Evolutionary conservation across 2,888 invertebrate genomes (phyloP), one percentile per base, ranked within the genome.

Genomic region (Plemyria rubiginata): DNA sequence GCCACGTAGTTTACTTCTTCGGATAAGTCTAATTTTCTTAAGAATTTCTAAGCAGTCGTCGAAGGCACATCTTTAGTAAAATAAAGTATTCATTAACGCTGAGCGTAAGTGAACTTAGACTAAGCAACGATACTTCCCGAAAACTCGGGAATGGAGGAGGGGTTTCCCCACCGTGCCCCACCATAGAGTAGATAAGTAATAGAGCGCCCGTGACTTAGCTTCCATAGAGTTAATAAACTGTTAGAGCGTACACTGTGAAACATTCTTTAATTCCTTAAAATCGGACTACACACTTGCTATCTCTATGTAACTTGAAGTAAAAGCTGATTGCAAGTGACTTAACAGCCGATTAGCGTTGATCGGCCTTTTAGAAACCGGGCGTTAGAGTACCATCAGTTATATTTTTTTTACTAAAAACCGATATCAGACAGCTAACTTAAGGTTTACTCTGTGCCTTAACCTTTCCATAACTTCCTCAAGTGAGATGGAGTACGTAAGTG

Each of bases 91-190:
- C 90, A 90, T 90, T 87, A 90, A 86, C 81, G 81, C 73, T 81
- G 81, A 86, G 78, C 83, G 82, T 81, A 82, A 82, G 80, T 90
- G 90, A 90, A 90, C 85, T 87, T 88, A 86, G 85, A 89, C 90
- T 87, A 88, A 88, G 84, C 88, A 88, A 84, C 86, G 89, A 88
- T 91, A 92, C 90, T 91, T 87, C 86, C 80, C 84, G 87, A 83
- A 85, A 87, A 87, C 88, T 90, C 81, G 88, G 86, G 86, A 86
- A 85, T 82, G 85, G 79, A 70, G 56, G 58, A 54, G 70, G 70
- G 68, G 72, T 50, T 62, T 65, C 61, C 58, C 54, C 61, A 87
- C 52, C n/a, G 32, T 29, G 43, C 43, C 59, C 41, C 36, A 50
- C 48, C 48, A 53, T 43, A 56, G 55, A 53, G 60, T 60, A 56